Evolutionary conservation across 2,113 vertebrate species (phyloP), one percentile per base, ranked within the genome.

Genomic region (Solenodon paradoxus): DNA sequence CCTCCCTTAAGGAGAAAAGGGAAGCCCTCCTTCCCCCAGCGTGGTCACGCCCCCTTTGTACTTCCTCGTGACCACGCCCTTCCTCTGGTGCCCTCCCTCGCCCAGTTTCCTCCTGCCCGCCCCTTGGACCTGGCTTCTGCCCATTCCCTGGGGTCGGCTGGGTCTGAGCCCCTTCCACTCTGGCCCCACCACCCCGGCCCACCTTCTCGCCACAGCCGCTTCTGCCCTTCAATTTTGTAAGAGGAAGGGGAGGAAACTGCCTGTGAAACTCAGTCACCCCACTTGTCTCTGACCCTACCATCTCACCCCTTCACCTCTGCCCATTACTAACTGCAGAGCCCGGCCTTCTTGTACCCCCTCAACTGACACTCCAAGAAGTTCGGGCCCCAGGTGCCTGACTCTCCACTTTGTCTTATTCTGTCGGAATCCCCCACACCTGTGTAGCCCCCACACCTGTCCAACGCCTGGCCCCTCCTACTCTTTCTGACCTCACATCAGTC

Each of bases 41-140:
- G 30, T 51, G 92, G 74, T 89, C 92, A 61, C 95, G 63, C 95
- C 93, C 88, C 68, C 10, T 38, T n/a, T 32, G 15, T 40, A 71
- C 77, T 95, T 97, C 95, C 87, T 77, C 38, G 40, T 26, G 63
- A 17, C 94, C 94, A 88, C 94, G 71, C 96, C 96, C 95, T 95
- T 91, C 92, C 93, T 90, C 40, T 28, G 19, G 6, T 3, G 0
- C 7, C 80, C 84, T n/a, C 82, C 20, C 2, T 3, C 2, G 2
- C 32, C 83, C 49, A 1, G 55, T 93, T 95, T 90, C 80, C 53
- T 92, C 77, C 90, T 77, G 16, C 40, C 6, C 5, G 32, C 24
- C 26, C 1, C 28, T 11, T 1, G 35, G 24, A 10, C 55, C n/a
- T 57, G 42, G 19, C 24, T 59, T 71, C 28, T 28, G 26, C 4